Evolutionary conservation across 2,113 vertebrate species (phyloP).

Genomic region (Trematomus loennbergii): DNA sequence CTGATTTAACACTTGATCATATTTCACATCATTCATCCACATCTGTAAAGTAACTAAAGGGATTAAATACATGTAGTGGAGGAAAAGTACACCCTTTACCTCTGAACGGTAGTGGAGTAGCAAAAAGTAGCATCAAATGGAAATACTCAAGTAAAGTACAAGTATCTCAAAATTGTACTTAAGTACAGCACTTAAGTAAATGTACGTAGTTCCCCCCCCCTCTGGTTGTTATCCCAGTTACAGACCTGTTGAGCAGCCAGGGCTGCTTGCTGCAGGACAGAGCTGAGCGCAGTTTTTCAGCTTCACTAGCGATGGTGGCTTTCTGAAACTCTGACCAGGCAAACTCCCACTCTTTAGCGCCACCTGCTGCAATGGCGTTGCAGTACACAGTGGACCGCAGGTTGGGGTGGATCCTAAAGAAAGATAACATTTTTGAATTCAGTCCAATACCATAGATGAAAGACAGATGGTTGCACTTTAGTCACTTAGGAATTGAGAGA

Average conservation of each 20-base stretch:
- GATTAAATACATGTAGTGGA: too few species aligned
- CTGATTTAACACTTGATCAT: too few species aligned
- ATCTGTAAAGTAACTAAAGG: too few species aligned
- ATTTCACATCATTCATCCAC: too few species aligned
- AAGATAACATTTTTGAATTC: background rate
- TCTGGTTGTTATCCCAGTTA: too few species aligned
- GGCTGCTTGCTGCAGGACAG: constrained; percentile 87
- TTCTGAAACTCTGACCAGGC: constrained; percentile 81
- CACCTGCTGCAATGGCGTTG: constrained; percentile 87
- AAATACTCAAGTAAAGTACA: too few species aligned
- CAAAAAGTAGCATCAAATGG: too few species aligned
- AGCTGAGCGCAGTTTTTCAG: constrained; percentile 88
- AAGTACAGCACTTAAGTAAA: too few species aligned
- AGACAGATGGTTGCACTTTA: background rate
- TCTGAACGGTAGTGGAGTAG: too few species aligned
- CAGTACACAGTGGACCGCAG: constrained; percentile 92
- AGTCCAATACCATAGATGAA: background rate
- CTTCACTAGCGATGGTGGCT: constrained; percentile 83
- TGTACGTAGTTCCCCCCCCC: too few species aligned
- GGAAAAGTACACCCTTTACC: too few species aligned
- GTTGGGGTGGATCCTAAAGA: constrained; percentile 89
- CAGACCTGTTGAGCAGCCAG: constrained; percentile 92
- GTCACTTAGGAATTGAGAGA: background rate
- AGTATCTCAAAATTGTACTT: too few species aligned
- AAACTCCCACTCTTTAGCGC: constrained; percentile 87